Evolutionary conservation across 2,797 vertebrate genomes (phyloP).

Genomic region (Myotis vivesi): DNA sequence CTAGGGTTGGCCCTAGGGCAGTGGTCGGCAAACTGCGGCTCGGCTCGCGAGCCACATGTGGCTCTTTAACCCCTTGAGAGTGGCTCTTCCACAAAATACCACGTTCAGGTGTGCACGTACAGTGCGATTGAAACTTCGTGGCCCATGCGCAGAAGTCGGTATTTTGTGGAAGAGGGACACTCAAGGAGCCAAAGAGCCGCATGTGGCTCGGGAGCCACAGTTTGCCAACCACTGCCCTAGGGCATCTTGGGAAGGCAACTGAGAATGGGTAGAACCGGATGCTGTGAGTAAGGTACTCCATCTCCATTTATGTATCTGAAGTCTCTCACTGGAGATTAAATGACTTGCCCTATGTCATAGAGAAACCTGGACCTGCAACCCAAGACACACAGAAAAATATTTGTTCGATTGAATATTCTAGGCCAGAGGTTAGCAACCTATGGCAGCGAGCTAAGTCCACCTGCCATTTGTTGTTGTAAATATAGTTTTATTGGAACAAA

Average conservation of each 20-base stretch:
- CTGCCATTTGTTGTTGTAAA: background rate
- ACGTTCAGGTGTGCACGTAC: no score
- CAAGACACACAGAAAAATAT: background rate
- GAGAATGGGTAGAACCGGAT: background rate
- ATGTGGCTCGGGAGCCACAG: no score
- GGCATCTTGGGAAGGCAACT: background rate
- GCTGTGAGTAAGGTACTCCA: background rate
- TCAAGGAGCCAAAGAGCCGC: no score
- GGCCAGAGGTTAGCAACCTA: background rate
- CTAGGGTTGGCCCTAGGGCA: background rate
- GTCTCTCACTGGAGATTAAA: background rate
- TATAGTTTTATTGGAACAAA: background rate
- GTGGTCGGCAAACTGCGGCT: no score
- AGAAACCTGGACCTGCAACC: background rate
- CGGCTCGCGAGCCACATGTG: no score
- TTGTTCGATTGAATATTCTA: background rate
- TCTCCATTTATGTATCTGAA: background rate
- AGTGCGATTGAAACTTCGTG: no score
- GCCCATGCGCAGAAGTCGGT: no score
- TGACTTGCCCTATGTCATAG: background rate
- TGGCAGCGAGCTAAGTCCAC: background rate
- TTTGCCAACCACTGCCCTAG: no score
- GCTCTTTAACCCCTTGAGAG: no score
- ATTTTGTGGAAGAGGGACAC: no score
- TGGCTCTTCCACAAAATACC: no score